Evolutionary conservation across 2,888 invertebrate genomes (phyloP), one percentile per base, ranked within the genome.

Genomic region (Trichogramma dendrolimi): DNA sequence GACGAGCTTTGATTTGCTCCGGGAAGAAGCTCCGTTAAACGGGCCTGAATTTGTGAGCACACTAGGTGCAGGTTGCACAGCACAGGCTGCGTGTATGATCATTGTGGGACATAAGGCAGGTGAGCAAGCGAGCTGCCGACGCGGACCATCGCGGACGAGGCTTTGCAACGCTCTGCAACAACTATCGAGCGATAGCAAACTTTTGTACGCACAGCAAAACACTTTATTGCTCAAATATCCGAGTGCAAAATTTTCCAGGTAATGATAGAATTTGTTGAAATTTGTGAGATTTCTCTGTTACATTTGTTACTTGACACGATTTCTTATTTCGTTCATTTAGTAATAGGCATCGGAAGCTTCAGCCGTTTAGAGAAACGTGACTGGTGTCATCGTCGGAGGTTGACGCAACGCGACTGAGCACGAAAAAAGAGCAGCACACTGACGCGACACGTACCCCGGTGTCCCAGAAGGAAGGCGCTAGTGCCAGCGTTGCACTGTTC

Each of bases 281-380:
- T 55, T 2, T 49, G 2, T 51, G 6, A 10, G 48, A 4, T 50
- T 41, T 55, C 27, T 40, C 5, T 4, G 10, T 39, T 38, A 2
- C 38, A 8, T 38, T 27, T 4, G 40, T 6, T 40, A n/a, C 44
- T 44, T 43, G 46, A 5, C 27, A 38, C 27, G 6, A 14, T 43
- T 53, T 27, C 53, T 42, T 38, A 41, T 10, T 48, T 50, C 1
- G 7, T 63, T 63, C 47, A 38, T 57, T 64, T 65, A 78, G 94
- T 87, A 94, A 93, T 87, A 93, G 93, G 86, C 94, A 94, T 88
- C 92, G 94, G 87, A 95, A 94, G 87, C 88, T 94, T 83, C 91
- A 93, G 85, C 93, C 94, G 81, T 91, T 94, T 87, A 92, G 94
- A 88, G 92, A 93, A 89, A 94, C 94, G 93, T 94, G 94, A 94